Evolutionary conservation across 2,888 invertebrate genomes (phyloP), one percentile per base, ranked within the genome.

Genomic region (Drosophila testacea): DNA sequence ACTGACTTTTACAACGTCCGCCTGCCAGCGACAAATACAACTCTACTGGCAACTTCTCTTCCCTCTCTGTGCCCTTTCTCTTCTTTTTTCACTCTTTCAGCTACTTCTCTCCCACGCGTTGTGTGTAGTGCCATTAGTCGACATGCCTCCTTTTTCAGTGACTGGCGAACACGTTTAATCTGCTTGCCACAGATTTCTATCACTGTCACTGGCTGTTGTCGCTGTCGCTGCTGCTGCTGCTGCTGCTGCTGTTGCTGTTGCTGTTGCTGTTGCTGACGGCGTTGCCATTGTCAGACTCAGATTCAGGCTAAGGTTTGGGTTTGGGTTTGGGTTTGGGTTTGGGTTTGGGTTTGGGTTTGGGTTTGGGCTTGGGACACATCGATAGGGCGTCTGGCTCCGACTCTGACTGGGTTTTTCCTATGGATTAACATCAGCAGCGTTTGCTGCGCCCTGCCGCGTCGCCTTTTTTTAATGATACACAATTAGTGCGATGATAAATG

Each of bases 401-500:
- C 16, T 57, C 30, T 11, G 7, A 32, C 61, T 69, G 46, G 36
- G 64, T 47, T 67, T 75, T 71, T 76, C 67, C 74, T 67, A 76
- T 79, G 86, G 89, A 84, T 89, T 87, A 87, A 87, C 89, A 89
- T 77, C 79, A 70, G 77, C 64, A 28, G 46, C 34, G n/a, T 34
- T 10, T n/a, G 73, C 60, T 46, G 73, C 69, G 50, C 70, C 77
- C 68, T 67, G 78, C 42, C 63, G 63, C 61, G 78, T 46, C 70
- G 30, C 39, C 36, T 50, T 75, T 75, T 79, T 91, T 90, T 90
- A 91, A 91, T 91, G 90, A 90, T 89, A 86, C 90, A 87, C 91
- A 91, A 91, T 91, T 91, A 91, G 91, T 86, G 82, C 81, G 85
- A 88, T 91, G 91, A 91, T 91, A 90, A 91, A 91, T 91, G 90